Evolutionary conservation across 2,113 vertebrate species (phyloP), one percentile per base, ranked within the genome.

Genomic region (Tichodroma muraria): DNA sequence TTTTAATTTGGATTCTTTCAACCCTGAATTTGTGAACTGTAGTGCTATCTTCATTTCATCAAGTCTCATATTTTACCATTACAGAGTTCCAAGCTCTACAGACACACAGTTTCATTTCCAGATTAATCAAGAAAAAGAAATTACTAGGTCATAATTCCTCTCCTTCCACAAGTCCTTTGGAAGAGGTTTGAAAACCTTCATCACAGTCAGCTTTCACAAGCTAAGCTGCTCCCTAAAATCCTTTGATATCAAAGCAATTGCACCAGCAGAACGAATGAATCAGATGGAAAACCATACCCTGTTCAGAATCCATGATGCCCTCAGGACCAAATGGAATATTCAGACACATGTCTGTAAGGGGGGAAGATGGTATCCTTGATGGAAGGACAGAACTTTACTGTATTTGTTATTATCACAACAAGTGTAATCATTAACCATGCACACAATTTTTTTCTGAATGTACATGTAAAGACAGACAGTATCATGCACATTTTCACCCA

Each of bases 1-100:
- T 89, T 95, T 64, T 72, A 82, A 85, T 85, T 83, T 66, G 50
- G 17, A 60, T 72, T 85, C 68, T 94, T 94, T 92, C 69, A 91
- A 87, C 60, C 9, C 61, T 31, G 50, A 87, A 63, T 96, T 78
- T 97, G 82, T 89, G 63, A 94, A 91, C 45, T 75, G 52, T 59
- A 83, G 42, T 8, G 16, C 86, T 95, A 85, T 84, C n/a, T 66
- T 79, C 13, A 31, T 87, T 96, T 95, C 82, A 86, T 37, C 31
- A 68, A 83, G 54, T 89, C 61, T 91, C 22, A 37, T 82, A 85
- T 54, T 49, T 93, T 84, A 89, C 11, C 75, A 85, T 73, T n/a
- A 28, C 9, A 64, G 20, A 80, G 49, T 83, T 59, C 11, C 80
- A 91, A 95, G 61, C 68, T 31, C 3, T 78, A 83, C 20, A 54